Base-by-base conservation (phyloP, 2,113 vertebrate species). In the Elachura formosa region DNA sequence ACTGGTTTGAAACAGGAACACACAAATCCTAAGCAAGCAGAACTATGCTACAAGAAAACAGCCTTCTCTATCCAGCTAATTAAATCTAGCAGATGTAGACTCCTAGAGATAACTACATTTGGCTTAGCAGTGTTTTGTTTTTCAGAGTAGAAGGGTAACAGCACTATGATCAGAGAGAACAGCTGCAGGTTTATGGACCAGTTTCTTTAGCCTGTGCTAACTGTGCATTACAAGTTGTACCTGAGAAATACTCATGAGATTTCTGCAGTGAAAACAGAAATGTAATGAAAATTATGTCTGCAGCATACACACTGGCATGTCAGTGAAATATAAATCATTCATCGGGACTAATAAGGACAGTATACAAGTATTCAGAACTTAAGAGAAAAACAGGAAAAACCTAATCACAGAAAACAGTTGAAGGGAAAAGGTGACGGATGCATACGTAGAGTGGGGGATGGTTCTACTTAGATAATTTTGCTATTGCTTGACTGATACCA, bases 141-240 rank as follows among this genome's bases (percentile, higher is more conserved):
- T 77, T 69, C 2, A 6, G 51, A 59, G 43, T 61, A 46, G 38
- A 61, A 93, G 72, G 56, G 7, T 84, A 83, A 64, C 33, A 9
- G 36, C 45, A 43, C 93, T 97, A 89, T 92, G 89, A 97, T 92
- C 81, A 96, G 73, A 71, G 14, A 97, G 75, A 94, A 31, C 51
- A 82, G 25, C 51, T 76, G 74, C 69, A 95, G 56, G 66, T 90
- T 96, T 94, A 63, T 55, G 31, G 84, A 93, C 63, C 46, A 43
- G 54, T 93, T 84, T 84, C 72, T 92, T 81, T 36, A 82, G 69
- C 10, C 38, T 49, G 23, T 69, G n/a, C 74, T 89, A 91, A 73
- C 51, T 83, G 25, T 67, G 58, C 36, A 9, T 66, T 59, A 24
- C 40, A 19, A 36, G 33, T 61, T 69, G 75, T 22, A 76, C 26